Evolutionary conservation across 2,797 vertebrate species (phyloP).

Genomic region (Odontamblyopus rebecca): DNA sequence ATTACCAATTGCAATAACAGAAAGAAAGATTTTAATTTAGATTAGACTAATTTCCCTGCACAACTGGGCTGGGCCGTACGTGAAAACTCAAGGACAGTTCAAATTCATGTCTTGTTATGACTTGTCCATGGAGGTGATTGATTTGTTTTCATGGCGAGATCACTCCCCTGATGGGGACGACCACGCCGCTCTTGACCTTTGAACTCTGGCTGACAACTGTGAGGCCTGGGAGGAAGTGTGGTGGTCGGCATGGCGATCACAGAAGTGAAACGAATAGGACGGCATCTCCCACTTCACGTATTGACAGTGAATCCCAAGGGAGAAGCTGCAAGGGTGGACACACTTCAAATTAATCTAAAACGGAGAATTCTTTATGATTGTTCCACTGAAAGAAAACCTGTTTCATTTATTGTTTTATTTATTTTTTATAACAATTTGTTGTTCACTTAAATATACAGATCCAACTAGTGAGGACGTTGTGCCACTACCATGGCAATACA

Average conservation of each 20-base stretch:
- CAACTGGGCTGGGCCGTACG: conserved; percentile 11
- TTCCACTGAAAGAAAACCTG: too few relatives aligned
- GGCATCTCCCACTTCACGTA: neutral
- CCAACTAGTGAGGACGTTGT: too few relatives aligned
- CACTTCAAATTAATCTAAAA: neutral
- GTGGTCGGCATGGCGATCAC: conserved; percentile 41
- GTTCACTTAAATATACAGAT: too few relatives aligned
- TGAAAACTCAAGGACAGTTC: conserved; percentile 11
- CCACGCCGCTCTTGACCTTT: conserved; percentile 45
- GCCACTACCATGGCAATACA: too few relatives aligned
- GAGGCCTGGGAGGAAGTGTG: conserved; percentile 32
- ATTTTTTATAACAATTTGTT: too few relatives aligned
- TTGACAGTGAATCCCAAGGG: conserved; percentile 8
- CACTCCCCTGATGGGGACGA: conserved; percentile 14
- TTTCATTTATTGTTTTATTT: too few relatives aligned
- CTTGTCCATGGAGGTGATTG: conserved; percentile 23
- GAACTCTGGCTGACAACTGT: conserved; percentile 62
- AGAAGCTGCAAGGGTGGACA: neutral
- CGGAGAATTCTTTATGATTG: neutral
- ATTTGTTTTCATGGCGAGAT: conserved; percentile 38
- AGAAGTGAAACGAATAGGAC: conserved; percentile 10
- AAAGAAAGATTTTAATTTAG: conserved; percentile 47
- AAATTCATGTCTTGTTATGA: neutral
- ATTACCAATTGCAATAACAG: conserved; percentile 27
- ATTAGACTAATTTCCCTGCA: conserved; percentile 37